phyloP scores from a whole-genome alignment of 2,888 invertebrate species.

The Orthonevra nobilis region DNA sequence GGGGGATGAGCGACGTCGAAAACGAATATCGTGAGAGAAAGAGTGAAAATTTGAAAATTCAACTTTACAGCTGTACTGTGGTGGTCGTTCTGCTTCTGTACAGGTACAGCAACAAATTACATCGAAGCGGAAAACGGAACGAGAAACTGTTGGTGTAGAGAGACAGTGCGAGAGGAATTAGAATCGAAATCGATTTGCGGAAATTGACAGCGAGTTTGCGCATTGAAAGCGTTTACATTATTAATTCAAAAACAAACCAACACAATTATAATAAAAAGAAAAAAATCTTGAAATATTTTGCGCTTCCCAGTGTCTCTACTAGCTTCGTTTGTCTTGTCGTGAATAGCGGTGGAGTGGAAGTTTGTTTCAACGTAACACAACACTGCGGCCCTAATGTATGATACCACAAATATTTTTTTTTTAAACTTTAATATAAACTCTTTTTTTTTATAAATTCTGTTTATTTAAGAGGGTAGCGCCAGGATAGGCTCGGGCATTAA shows the following conservation, averaged over 20 bases:
- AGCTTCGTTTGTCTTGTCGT: constrained; percentile 20
- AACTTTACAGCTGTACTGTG: neutral
- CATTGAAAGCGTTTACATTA: constrained; percentile 71
- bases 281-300: constrained; percentile 40
- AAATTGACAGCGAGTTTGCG: constrained; percentile 73
- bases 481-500: too few relatives aligned
- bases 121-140: constrained; percentile 67
- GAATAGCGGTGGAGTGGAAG: neutral
- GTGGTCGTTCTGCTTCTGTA: neutral
- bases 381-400: too few relatives aligned
- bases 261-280: too few relatives aligned
- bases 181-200: constrained; percentile 73
- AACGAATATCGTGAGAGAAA: neutral
- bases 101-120: constrained; percentile 26
- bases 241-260: constrained; percentile 63
- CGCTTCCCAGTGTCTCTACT: constrained; percentile 48
- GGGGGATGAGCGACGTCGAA: too few relatives aligned
- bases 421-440: too few relatives aligned
- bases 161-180: constrained; percentile 53
- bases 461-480: too few relatives aligned
- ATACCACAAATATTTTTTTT: too few relatives aligned
- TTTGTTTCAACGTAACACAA: neutral
- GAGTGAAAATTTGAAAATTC: constrained; percentile 10
- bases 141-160: constrained; percentile 18
- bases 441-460: too few relatives aligned